These are phyloP conservation scores for Gorsachius goisagi DNA, from an alignment of 2,113 vertebrate species.

Conservation along the genomic window DNA sequence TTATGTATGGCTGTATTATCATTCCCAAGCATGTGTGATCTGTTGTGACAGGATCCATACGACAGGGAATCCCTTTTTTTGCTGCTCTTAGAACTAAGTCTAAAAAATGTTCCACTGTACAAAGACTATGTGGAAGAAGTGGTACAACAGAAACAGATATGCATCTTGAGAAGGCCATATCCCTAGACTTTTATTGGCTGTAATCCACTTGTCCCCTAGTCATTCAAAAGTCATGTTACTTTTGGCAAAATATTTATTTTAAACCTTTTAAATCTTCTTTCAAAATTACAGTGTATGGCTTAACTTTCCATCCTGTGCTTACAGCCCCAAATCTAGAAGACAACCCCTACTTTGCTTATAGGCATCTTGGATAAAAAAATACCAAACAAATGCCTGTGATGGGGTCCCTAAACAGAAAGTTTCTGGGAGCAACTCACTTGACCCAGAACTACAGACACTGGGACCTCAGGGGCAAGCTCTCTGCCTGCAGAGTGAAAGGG, in stretches of 20 bases:
- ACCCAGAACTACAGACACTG: neutral
- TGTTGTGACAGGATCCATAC: neutral
- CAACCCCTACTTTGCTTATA: neutral
- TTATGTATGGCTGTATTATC: accelerated
- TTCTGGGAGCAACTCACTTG: neutral
- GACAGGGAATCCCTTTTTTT: neutral
- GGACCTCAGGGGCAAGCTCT: neutral
- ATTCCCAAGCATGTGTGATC: neutral
- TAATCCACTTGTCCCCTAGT: neutral
- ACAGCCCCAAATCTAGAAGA: neutral
- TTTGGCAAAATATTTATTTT: neutral
- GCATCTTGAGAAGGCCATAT: neutral
- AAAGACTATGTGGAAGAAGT: neutral
- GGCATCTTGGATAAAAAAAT: neutral
- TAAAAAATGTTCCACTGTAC: neutral
- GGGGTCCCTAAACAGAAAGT: neutral
- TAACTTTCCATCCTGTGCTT: neutral
- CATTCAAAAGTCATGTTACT: neutral
- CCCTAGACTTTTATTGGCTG: neutral
- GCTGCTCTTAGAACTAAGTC: neutral
- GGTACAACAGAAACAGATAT: neutral
- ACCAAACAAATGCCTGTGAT: neutral
- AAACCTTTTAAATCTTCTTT: neutral
- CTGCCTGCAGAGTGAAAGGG: neutral
- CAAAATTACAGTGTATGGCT: neutral